Base-by-base conservation (phyloP, 2,888 invertebrate species). In the Cosmia pyralina region DNA sequence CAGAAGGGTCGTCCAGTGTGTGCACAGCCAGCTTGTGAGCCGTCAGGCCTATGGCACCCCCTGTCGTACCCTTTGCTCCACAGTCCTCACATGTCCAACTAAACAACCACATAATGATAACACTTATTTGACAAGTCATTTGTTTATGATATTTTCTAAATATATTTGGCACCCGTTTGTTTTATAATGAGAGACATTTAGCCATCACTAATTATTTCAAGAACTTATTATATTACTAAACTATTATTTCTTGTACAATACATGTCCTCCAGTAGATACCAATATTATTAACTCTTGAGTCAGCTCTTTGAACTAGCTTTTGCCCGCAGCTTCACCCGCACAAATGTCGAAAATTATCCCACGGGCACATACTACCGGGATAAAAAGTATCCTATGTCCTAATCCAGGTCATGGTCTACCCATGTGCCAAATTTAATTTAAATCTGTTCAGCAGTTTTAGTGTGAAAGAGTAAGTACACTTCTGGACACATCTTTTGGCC, bases 21-120 rank as follows among this genome's bases (percentile, higher is more conserved):
- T 94, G 95, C 22, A 83, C 67, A 0, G 90, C 81, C 10, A 94
- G 82, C 77, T 90, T 90, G 80, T 94, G 95, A 1, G 93, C 90
- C 0, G 93, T 86, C 55, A 91, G 88, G 0, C 90, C 91, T 0
- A 89, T 77, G 0, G 76, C 68, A 0, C 94, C 94, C 0, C 94
- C 94, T 0, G 76, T 69, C 0, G 84, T 83, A 0, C 92, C 92
- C 13, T 76, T 77, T 46, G 75, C 79, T 0, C 90, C 90, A 79
- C 94, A 94, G 53, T 92, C 90, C 5, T 90, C 87, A 85, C 94
- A 94, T 72, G 91, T 90, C 94, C 94, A 95, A 22, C 93, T 93
- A 85, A 88, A 90, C 71, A 70, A 34, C 17, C 17, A 71, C 15
- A 71, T 15, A n/a, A n/a, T n/a, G n/a, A n/a, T n/a, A 6, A 38